Evolutionary conservation across 1,140 invertebrate species (phyloP), one percentile per base, ranked within the genome.

Genomic region (Drosophila murphyi): DNA sequence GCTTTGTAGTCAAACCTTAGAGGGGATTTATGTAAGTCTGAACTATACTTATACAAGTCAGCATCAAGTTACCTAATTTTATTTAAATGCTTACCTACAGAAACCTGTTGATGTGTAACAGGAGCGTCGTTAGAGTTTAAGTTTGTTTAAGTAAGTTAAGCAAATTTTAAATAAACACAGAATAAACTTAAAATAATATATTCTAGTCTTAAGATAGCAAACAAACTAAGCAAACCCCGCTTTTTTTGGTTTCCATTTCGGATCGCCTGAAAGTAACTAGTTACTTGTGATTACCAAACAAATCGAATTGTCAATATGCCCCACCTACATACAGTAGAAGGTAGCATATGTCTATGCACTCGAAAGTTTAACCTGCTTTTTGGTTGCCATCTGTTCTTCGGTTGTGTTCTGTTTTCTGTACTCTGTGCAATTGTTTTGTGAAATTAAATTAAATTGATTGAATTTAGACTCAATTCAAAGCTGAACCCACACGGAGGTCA

Each of bases 361-460:
- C 34, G 51, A 62, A 71, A 32, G 50, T 48, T 65, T 52, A 56
- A 50, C 57, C 59, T 64, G 65, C 10, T 35, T 37, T 20, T 37
- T n/a, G 43, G 31, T 39, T 61, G 41, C 41, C 47, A 37, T 43
- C 39, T 43, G 39, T 43, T 43, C 7, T 31, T 28, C 71, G 60
- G 63, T 50, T 64, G 64, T 41, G 39, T 43, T 43, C 10, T 43
- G 39, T 43, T 2, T 39, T 63, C 32, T 65, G 51, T 45, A 43
- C 37, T 59, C 51, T 32, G 60, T 50, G 48, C 78, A 86, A 86
- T 86, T 87, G 82, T 86, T 86, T 86, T 86, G 82, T 87, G 82
- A 87, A 86, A 86, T 86, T 86, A 87, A 86, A 86, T 86, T 86
- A 82, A 86, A 86, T 86, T 86, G 82, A 86, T 87, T 86, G 79